Conservation (phyloP, 2,113 vertebrate species). For the Oncorhynchus keta region DNA sequence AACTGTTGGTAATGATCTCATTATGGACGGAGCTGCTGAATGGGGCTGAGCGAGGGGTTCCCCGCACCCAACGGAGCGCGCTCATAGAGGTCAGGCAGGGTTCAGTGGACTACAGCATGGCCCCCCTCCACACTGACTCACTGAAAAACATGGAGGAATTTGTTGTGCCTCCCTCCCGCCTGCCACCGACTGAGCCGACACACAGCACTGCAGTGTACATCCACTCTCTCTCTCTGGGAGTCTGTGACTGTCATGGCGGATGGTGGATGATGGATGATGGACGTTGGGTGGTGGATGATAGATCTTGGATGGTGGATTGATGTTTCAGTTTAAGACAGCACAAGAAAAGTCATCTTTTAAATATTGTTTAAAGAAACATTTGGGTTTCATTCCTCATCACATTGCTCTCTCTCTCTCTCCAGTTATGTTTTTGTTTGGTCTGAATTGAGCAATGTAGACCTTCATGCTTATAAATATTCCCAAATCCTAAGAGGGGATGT, state of each 20-base stretch:
- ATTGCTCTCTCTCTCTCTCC: background rate
- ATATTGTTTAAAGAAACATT: slow-evolving; percentile 33
- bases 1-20: slow-evolving; percentile 81
- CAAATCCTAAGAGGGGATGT: background rate
- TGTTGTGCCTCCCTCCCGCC: slow-evolving; percentile 22
- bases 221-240: slow-evolving; percentile 19
- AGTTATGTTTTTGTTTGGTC: slow-evolving; percentile 6
- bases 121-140: slow-evolving; percentile 39
- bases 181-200: slow-evolving; percentile 7
- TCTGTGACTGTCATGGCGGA: slow-evolving; percentile 28
- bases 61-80: slow-evolving; percentile 39
- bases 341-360: slow-evolving; percentile 11
- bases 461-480: background rate
- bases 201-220: slow-evolving; percentile 16
- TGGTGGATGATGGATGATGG: too few relatives aligned
- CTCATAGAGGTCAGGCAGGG: slow-evolving; percentile 67
- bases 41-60: slow-evolving; percentile 50
- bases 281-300: background rate
- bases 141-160: slow-evolving; percentile 54
- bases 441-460: background rate
- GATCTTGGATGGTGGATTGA: too few relatives aligned
- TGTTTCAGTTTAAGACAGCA: slow-evolving; percentile 1
- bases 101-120: slow-evolving; percentile 56
- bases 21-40: slow-evolving; percentile 55
- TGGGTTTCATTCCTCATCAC: background rate